Percentiles rank a stretch among this genome's conserved stretches.
These are phyloP conservation scores for Papilio dardanus DNA, from an alignment of 1,140 invertebrate genomes.

Conservation along the genomic window DNA sequence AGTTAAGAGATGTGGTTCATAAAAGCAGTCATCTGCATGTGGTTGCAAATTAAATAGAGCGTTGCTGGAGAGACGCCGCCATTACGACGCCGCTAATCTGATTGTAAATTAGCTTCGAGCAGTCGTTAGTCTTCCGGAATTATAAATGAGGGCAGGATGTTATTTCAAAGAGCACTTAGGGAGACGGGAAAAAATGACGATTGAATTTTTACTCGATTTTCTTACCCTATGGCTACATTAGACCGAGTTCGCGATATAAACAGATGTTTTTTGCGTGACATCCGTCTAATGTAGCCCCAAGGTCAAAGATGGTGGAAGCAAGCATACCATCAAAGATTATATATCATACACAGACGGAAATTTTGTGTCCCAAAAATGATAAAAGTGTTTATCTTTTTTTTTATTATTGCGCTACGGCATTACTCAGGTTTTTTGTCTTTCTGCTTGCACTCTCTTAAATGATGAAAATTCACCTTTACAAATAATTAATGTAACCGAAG, in stretches of 20 bases:
- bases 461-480: not conserved
- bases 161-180: constrained; percentile 1
- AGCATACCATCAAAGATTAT: no score
- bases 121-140: constrained; percentile 15
- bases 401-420: no score
- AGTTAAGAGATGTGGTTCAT: not conserved
- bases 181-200: not conserved
- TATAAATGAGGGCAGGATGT: constrained; percentile 14
- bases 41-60: constrained; percentile 2
- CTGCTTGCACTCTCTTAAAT: not conserved
- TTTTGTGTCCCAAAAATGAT: no score
- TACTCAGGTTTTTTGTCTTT: no score
- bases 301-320: no score
- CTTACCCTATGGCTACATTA: no score
- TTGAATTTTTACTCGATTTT: not conserved
- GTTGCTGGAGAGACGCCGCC: not conserved
- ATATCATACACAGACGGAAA: no score
- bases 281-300: no score
- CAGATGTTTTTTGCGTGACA: no score
- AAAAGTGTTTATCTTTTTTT: no score
- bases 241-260: no score
- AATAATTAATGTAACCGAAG: not conserved
- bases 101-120: constrained; percentile 17
- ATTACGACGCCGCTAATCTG: not conserved
- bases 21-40: not conserved